Conservation (phyloP, 1,140 invertebrate genomes). For the Conus ventricosus region DNA sequence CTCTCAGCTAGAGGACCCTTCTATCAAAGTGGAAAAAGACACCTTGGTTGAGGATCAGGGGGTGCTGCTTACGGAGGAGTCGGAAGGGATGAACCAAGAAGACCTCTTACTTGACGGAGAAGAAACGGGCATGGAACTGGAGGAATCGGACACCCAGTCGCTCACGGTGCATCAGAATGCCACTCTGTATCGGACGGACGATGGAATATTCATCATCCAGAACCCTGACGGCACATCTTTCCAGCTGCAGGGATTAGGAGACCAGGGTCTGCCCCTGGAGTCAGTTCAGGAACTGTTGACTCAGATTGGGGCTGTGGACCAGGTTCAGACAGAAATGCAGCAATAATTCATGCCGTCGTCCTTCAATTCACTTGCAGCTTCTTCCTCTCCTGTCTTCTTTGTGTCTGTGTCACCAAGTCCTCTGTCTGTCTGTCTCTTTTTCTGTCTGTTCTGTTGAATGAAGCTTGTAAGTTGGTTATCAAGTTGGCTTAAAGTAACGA, state of each 20-base stretch:
- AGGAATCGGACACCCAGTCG: constrained; percentile 5
- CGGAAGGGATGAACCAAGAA: background rate
- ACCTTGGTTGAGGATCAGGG: background rate
- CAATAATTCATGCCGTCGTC: background rate
- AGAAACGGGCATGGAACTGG: constrained; percentile 12
- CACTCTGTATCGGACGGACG: constrained; percentile 68
- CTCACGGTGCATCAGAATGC: constrained; percentile 35
- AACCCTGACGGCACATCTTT: constrained; percentile 65
- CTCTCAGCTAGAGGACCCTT: background rate
- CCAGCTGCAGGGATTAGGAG: constrained; percentile 66
- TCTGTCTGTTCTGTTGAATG: background rate
- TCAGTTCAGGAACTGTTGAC: constrained; percentile 68
- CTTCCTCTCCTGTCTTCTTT: background rate
- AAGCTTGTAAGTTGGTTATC: no score
- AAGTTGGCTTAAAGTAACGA: no score
- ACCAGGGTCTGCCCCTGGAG: constrained; percentile 66
- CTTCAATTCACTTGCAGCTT: background rate
- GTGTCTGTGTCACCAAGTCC: background rate
- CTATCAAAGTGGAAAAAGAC: background rate
- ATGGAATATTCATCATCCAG: constrained; percentile 66
- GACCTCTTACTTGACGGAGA: background rate
- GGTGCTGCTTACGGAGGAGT: background rate
- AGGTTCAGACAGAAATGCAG: constrained; percentile 41
- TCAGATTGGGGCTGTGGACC: constrained; percentile 36
- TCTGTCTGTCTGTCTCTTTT: background rate